Percentiles rank a stretch among this genome's conserved stretches.
Conservation (phyloP, 2,888 invertebrate genomes). For the Epicampocera succincta region DNA sequence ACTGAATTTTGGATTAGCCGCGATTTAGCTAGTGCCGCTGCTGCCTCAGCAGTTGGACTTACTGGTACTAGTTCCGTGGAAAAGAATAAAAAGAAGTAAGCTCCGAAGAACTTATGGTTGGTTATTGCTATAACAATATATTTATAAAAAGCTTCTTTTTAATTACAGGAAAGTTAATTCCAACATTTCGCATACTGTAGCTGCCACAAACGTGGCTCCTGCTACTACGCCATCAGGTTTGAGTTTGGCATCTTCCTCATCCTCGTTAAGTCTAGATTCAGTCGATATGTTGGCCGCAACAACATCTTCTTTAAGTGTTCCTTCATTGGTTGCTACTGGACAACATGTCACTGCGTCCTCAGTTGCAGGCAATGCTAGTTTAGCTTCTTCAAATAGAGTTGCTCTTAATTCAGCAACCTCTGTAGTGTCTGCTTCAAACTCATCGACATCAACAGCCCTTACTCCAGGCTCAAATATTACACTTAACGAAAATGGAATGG, state of each 20-base stretch:
- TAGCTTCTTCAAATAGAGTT: slow-evolving; percentile 62
- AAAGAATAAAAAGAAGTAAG: slow-evolving; percentile 77
- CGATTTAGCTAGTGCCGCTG: slow-evolving; percentile 84
- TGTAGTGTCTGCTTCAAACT: slow-evolving; percentile 70
- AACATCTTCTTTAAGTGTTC: slow-evolving; percentile 56
- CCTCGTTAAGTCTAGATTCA: slow-evolving; percentile 76
- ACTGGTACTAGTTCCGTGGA: slow-evolving; percentile 84
- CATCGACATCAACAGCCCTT: slow-evolving; percentile 73
- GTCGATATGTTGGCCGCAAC: slow-evolving; percentile 74
- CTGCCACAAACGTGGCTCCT: slow-evolving; percentile 63
- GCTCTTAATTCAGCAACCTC: slow-evolving; percentile 62
- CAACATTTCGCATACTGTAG: slow-evolving; percentile 68
- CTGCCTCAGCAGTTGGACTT: slow-evolving; percentile 87
- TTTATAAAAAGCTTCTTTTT: too few species aligned
- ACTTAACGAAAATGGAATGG: slow-evolving; percentile 77
- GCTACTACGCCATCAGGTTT: slow-evolving; percentile 76
- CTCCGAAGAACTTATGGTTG: slow-evolving; percentile 38
- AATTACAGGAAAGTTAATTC: slow-evolving; percentile 75
- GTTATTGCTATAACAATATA: background rate
- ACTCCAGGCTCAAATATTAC: slow-evolving; percentile 74
- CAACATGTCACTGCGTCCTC: slow-evolving; percentile 71
- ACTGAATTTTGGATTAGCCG: slow-evolving; percentile 87
- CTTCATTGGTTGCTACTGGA: slow-evolving; percentile 51
- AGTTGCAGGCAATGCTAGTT: slow-evolving; percentile 70
- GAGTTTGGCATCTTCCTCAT: slow-evolving; percentile 77